These are phyloP conservation scores for Chirona hameri DNA, from an alignment of 2,888 invertebrate species.

Conservation along the genomic window DNA sequence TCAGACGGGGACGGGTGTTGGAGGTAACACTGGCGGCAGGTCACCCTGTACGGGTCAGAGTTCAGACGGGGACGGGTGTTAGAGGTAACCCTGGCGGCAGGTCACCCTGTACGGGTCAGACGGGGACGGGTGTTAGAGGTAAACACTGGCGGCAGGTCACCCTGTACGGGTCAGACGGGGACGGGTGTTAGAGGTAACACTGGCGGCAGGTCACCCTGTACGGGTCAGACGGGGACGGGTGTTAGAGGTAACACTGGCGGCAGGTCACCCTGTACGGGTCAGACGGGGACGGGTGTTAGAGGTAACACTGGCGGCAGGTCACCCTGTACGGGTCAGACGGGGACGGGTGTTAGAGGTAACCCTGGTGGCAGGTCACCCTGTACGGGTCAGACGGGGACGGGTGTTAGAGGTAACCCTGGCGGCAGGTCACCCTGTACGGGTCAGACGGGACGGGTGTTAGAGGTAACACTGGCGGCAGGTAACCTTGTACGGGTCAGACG, in stretches of 20 bases:
- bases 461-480: too few relatives aligned
- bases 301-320: too few relatives aligned
- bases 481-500: constrained; percentile 43
- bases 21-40: too few relatives aligned
- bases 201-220: too few relatives aligned
- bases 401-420: too few relatives aligned
- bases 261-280: constrained; percentile 44
- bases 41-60: constrained; percentile 43
- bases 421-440: too few relatives aligned
- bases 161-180: constrained; percentile 32
- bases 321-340: constrained; percentile 42
- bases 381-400: neutral
- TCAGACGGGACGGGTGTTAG: neutral
- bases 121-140: neutral
- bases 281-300: neutral
- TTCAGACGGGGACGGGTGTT: neutral
- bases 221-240: neutral
- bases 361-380: constrained; percentile 45
- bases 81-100: too few relatives aligned
- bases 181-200: too few relatives aligned
- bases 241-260: too few relatives aligned
- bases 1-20: neutral
- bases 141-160: too few relatives aligned
- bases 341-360: too few relatives aligned
- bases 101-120: constrained; percentile 43